These are phyloP conservation scores for Anguilla pacifica DNA, from an alignment of 2,797 vertebrate species.

Conservation along the genomic window DNA sequence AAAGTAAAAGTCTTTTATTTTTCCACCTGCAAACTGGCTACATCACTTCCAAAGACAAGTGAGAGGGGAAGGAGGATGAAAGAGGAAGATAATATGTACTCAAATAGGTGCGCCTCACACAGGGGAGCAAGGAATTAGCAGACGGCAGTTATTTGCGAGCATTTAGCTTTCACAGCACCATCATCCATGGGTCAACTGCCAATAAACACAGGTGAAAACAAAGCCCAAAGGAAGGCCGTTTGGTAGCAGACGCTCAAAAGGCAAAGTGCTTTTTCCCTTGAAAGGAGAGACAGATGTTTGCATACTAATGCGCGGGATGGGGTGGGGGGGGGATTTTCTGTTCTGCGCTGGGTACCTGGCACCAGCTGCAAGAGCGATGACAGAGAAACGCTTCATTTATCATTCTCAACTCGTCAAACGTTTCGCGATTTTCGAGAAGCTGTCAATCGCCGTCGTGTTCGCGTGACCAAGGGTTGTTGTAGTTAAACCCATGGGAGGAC, in stretches of 20 bases:
- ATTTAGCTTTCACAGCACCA: slow-evolving; percentile 8
- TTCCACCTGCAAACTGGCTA: neutral
- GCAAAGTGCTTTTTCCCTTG: slow-evolving; percentile 1
- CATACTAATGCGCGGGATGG: slow-evolving; percentile 4
- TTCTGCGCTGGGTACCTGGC: neutral
- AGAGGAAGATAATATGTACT: neutral
- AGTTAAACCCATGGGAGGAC: neutral
- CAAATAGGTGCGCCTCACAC: neutral
- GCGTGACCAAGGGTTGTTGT: neutral
- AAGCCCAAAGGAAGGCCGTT: slow-evolving; percentile 15
- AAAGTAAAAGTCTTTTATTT: neutral
- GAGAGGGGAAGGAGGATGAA: neutral
- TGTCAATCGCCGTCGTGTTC: neutral
- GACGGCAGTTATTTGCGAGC: slow-evolving; percentile 10
- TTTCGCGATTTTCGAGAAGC: neutral
- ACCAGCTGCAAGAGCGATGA: neutral
- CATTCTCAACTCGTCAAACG: slow-evolving; percentile 10
- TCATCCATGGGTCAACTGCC: slow-evolving; percentile 14
- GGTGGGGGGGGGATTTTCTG: neutral
- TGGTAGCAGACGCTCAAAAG: slow-evolving; percentile 1
- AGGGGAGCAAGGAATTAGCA: neutral
- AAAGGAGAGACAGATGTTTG: slow-evolving; percentile 36
- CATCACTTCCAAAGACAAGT: neutral
- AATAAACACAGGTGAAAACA: slow-evolving; percentile 28
- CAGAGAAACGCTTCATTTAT: slow-evolving; percentile 12